A percentile compares a stretch with the other conserved stretches of the same genome.
Evolutionary conservation across 2,888 invertebrate genomes (phyloP).

Genomic region (Sesia apiformis): DNA sequence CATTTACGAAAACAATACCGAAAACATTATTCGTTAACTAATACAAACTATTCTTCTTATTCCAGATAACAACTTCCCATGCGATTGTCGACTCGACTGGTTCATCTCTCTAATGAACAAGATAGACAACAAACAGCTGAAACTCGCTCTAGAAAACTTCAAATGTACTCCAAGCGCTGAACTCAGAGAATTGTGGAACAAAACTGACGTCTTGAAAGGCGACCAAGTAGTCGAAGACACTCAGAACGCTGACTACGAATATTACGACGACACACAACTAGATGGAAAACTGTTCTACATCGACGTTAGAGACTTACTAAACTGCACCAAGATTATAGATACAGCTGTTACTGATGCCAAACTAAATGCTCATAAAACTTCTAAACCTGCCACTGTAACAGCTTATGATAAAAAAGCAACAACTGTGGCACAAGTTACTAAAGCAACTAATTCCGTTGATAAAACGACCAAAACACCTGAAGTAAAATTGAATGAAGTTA

Average conservation of each 20-base stretch:
- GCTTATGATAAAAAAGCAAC: slow-evolving; percentile 3
- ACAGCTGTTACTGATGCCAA: slow-evolving; percentile 1
- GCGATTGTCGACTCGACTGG: slow-evolving; percentile 57
- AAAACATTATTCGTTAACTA: background rate
- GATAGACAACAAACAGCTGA: slow-evolving; percentile 41
- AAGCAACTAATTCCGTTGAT: slow-evolving; percentile 7
- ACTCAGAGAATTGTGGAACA: slow-evolving; percentile 41
- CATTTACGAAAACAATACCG: background rate
- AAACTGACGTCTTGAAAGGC: slow-evolving; percentile 33
- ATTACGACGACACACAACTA: slow-evolving; percentile 56
- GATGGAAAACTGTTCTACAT: slow-evolving; percentile 59
- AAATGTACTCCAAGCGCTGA: slow-evolving; percentile 46
- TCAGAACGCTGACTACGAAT: slow-evolving; percentile 45
- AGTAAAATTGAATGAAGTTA: slow-evolving; percentile 1
- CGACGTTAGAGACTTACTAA: slow-evolving; percentile 48
- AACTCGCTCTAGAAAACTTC: slow-evolving; percentile 45
- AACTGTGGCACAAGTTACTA: background rate
- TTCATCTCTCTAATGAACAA: slow-evolving; percentile 46
- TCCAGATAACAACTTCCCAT: slow-evolving; percentile 56
- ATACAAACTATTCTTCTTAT: background rate
- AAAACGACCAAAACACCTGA: slow-evolving; percentile 6
- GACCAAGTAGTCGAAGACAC: slow-evolving; percentile 21
- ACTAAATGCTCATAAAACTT: slow-evolving; percentile 10
- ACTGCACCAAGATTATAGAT: slow-evolving; percentile 24
- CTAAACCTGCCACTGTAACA: slow-evolving; percentile 10